Percentiles rank a stretch among this genome's conserved stretches.
Evolutionary conservation across 2,888 invertebrate species (phyloP).

Genomic region (Lithophane ornitopus): DNA sequence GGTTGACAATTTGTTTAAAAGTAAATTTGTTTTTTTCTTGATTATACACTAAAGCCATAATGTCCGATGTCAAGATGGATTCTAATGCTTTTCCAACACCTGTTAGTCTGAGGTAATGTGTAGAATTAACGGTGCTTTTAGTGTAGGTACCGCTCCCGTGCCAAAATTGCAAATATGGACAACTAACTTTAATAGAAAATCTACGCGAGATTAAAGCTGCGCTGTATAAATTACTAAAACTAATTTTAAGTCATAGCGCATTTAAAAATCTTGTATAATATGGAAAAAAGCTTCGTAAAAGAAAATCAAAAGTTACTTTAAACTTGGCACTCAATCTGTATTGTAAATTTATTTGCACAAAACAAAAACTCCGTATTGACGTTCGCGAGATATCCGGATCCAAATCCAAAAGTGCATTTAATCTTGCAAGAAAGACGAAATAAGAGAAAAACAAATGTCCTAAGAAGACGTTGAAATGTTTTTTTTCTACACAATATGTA

Average conservation of each 20-base stretch:
- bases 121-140: neutral
- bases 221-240: neutral
- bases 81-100: neutral
- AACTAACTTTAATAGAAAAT: neutral
- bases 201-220: neutral
- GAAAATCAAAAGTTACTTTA: neutral
- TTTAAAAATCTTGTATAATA: constrained; percentile 1
- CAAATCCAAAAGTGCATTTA: constrained; percentile 8
- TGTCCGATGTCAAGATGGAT: neutral
- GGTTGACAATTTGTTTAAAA: too few relatives aligned
- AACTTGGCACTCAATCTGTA: constrained; percentile 19
- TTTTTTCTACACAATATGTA: too few relatives aligned
- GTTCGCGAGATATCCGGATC: neutral
- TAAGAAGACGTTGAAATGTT: too few relatives aligned
- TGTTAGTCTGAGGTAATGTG: neutral
- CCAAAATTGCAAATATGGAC: constrained; percentile 15
- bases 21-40: too few relatives aligned
- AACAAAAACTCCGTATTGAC: constrained; percentile 15
- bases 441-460: too few relatives aligned
- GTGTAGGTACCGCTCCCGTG: neutral
- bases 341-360: constrained; percentile 18
- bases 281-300: neutral
- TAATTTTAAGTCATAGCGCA: neutral
- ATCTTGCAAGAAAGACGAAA: neutral
- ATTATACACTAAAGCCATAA: neutral